A percentile compares a stretch with the other conserved stretches of the same genome.
phyloP scores from a whole-genome alignment of 2,113 vertebrate genomes.

The Apeltes quadracus region DNA sequence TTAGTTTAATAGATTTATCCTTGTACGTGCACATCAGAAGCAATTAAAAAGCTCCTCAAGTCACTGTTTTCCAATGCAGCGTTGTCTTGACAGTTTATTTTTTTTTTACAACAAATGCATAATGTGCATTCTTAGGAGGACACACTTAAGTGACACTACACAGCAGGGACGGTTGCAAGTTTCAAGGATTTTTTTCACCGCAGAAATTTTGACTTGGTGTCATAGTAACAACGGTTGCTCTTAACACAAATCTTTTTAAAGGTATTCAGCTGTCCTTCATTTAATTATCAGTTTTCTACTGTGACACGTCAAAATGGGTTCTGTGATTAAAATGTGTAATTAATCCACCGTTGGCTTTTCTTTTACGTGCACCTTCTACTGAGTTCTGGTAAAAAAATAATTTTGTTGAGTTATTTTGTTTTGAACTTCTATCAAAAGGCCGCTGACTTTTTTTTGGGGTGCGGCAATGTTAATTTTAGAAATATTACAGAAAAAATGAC shows the following conservation, averaged over 20 bases:
- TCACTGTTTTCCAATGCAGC: neutral
- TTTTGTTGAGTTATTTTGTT: conserved; percentile 29
- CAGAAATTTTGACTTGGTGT: neutral
- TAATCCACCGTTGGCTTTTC: neutral
- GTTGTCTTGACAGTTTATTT: neutral
- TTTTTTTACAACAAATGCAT: neutral
- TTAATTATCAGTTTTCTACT: conserved; percentile 3
- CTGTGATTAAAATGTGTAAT: neutral
- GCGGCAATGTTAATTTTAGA: conserved; percentile 26
- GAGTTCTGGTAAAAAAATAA: conserved; percentile 7
- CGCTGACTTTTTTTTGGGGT: neutral
- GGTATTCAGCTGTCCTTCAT: neutral
- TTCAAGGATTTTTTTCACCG: neutral
- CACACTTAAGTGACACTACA: neutral
- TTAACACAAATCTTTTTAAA: neutral
- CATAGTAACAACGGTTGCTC: neutral
- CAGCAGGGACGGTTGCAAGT: neutral
- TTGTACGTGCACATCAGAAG: neutral
- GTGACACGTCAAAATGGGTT: conserved; percentile 4
- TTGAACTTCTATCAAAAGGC: conserved; percentile 21
- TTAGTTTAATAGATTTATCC: neutral
- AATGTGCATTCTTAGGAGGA: neutral
- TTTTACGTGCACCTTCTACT: neutral
- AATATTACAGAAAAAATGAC: neutral
- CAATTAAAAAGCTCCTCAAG: neutral